A percentile compares a stretch with the other conserved stretches of the same genome.
phyloP scores from a whole-genome alignment of 2,113 vertebrate genomes.

The Tragulus kanchil region DNA sequence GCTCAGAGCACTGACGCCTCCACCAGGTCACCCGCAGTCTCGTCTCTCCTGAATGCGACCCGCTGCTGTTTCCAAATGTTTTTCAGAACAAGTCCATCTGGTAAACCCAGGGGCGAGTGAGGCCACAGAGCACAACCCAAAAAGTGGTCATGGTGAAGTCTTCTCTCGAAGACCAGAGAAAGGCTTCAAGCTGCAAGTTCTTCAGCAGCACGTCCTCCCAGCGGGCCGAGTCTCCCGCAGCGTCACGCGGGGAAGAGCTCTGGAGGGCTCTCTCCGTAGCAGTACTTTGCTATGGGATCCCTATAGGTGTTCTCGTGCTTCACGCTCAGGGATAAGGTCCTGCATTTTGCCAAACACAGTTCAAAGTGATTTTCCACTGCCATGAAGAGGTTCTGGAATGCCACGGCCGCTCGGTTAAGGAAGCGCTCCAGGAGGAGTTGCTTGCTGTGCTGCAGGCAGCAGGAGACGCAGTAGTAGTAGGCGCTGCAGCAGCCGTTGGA shows the following conservation, averaged over 20 bases:
- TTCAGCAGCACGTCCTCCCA: neutral
- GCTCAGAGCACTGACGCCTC: rapidly evolving
- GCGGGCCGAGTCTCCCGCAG: rapidly evolving
- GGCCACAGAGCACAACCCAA: no score
- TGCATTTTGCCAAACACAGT: no score
- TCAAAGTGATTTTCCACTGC: no score
- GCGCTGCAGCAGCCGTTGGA: no score
- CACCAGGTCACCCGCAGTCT: rapidly evolving
- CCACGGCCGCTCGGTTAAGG: no score
- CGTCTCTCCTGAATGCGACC: rapidly evolving
- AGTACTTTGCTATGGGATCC: constrained; percentile 96
- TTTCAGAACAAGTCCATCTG: neutral
- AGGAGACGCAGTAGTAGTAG: no score
- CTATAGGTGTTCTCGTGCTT: constrained; percentile 99
- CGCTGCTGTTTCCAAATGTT: neutral
- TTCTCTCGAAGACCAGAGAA: neutral
- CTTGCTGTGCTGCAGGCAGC: no score
- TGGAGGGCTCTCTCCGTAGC: constrained; percentile 96
- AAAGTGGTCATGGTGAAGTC: neutral
- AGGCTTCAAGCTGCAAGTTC: neutral
- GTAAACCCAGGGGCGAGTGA: neutral
- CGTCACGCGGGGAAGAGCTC: constrained; percentile 94
- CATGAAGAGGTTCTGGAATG: no score
- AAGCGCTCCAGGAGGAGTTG: no score
- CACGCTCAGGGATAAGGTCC: constrained; percentile 88